Evolutionary conservation across 2,888 invertebrate genomes (phyloP), one percentile per base, ranked within the genome.

Genomic region (Lasioglossum figueresi): DNA sequence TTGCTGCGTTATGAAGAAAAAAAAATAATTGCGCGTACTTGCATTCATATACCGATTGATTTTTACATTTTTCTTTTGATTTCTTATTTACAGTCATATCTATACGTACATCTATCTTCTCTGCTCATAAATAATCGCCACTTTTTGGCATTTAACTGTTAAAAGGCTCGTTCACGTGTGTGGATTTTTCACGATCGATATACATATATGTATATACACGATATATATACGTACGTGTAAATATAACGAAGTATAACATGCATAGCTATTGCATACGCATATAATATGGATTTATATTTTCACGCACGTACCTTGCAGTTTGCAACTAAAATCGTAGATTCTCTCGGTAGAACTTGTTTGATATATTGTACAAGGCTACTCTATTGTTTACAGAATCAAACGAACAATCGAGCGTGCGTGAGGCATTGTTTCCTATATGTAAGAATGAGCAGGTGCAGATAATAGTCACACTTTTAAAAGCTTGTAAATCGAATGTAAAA

Each of bases 121-220:
- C 76, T 78, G 77, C 85, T 78, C 75, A 75, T 72, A 78, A 63
- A 56, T 81, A 85, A 75, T 66, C 85, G 81, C 85, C 80, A 78
- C 45, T 80, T 77, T 84, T 80, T 84, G 80, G 80, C 85, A 80
- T 68, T 84, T 76, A 80, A 66, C 68, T 81, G 73, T 84, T 76
- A 80, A 70, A 70, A 40, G 23, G 52, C 80, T 84, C 70, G 63
- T 81, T 84, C 84, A 72, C 72, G 75, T 56, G 68, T 70, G 59
- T 63, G 74, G 37, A 71, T 52, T 80, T 84, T 78, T 71, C 82
- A 72, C 34, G 71, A 76, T 37, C 85, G 76, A 82, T 82, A 66
- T 56, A 81, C 82, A 81, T 80, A 85, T 85, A 82, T 82, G 73
- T 85, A 43, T 43, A 43, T 43, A 43, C 43, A 43, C 43, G 43